Percentiles rank a stretch among this genome's conserved stretches.
Evolutionary conservation across 1,140 invertebrate genomes (phyloP).

Genomic region (Tetranychus cinnabarinus): DNA sequence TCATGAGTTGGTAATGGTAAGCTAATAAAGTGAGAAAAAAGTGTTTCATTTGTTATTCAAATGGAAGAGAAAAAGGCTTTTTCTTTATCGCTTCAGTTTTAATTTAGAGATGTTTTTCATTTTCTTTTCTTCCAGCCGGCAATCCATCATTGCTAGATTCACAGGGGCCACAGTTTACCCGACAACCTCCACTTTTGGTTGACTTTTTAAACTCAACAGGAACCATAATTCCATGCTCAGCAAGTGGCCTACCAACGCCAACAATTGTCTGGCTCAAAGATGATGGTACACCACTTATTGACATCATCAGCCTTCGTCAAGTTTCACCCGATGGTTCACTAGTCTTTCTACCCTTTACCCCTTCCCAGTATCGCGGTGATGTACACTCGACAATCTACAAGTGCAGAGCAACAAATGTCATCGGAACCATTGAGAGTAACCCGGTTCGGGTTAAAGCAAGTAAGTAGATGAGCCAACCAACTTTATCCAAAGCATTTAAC

Average conservation of each 20-base stretch:
- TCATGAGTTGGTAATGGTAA: too few species aligned
- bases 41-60: too few species aligned
- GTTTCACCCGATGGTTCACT: slow-evolving; percentile 52
- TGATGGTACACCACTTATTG: slow-evolving; percentile 32
- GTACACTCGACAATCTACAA: slow-evolving; percentile 19
- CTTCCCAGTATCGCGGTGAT: slow-evolving; percentile 13
- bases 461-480: slow-evolving; percentile 5
- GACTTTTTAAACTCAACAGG: slow-evolving; percentile 85
- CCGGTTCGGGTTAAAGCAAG: slow-evolving; percentile 22
- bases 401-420: slow-evolving; percentile 21
- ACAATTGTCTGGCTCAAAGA: slow-evolving; percentile 48
- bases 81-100: too few species aligned
- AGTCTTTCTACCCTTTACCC: slow-evolving; percentile 17
- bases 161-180: slow-evolving; percentile 39
- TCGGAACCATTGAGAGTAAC: slow-evolving; percentile 21
- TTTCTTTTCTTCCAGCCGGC: too few species aligned
- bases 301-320: slow-evolving; percentile 40
- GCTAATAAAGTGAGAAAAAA: too few species aligned
- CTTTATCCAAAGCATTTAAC: background rate
- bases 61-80: too few species aligned
- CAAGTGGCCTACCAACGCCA: slow-evolving; percentile 62
- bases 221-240: slow-evolving; percentile 69
- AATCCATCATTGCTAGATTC: background rate
- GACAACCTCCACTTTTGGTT: slow-evolving; percentile 65
- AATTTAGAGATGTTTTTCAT: too few species aligned